Percentiles rank a stretch among this genome's conserved stretches.
phyloP scores from a whole-genome alignment of 2,888 invertebrate species.

The Seira sanloemensis region DNA sequence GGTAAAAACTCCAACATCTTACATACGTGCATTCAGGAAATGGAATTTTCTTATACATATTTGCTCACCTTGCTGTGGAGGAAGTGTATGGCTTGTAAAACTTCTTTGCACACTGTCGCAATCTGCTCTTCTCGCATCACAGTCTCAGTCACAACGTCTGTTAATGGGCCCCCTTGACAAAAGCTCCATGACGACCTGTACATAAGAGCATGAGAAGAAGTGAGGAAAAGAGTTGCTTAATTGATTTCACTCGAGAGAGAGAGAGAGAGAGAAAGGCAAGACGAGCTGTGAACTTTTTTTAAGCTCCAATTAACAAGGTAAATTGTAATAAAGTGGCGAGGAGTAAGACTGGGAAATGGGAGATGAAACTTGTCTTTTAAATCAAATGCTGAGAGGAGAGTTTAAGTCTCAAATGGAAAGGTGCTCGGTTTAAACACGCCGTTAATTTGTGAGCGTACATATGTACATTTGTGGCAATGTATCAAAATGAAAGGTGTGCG shows the following conservation, averaged over 20 bases:
- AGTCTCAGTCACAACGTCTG: slow-evolving; percentile 94
- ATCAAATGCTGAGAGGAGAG: no score
- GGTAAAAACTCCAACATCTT: background rate
- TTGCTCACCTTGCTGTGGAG: slow-evolving; percentile 83
- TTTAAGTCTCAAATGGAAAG: no score
- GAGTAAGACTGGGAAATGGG: no score
- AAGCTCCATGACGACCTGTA: slow-evolving; percentile 90
- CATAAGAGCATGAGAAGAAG: background rate
- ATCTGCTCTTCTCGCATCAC: slow-evolving; percentile 98
- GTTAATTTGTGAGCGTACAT: no score
- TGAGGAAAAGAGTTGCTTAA: background rate
- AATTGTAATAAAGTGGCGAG: no score
- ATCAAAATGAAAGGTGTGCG: no score
- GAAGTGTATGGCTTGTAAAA: slow-evolving; percentile 91
- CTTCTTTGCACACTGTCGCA: slow-evolving; percentile 94
- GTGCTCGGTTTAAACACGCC: no score
- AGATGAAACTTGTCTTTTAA: no score
- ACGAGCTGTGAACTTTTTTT: no score
- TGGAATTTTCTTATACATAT: background rate
- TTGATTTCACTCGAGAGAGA: background rate
- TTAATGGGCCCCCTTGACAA: slow-evolving; percentile 95
- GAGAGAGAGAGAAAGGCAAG: no score
- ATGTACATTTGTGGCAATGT: no score
- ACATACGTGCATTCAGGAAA: background rate
- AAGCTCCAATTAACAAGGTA: no score